Base-by-base conservation (phyloP, 2,113 vertebrate genomes). In the Neolamprologus falcicula region DNA sequence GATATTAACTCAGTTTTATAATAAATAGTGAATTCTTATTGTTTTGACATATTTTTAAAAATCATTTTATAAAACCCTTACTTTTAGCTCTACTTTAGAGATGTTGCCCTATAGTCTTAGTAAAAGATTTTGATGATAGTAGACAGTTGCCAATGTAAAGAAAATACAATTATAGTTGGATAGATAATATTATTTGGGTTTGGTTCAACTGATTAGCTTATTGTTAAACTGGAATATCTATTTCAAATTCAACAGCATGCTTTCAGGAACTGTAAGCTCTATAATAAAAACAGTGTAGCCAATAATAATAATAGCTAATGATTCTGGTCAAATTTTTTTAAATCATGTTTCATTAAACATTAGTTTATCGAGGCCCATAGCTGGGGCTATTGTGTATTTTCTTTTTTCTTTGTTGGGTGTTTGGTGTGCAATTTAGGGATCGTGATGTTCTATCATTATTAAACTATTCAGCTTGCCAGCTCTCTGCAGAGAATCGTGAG, bases 401-500 rank as follows among this genome's bases (percentile, higher is more conserved):
- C 71, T 35, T 33, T 45, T 37, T 11, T 31, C 14, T 16, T 73
- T 73, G 21, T 7, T 45, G 68, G 21, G 21, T 71, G 66, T 24
- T 71, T 71, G 37, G 37, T 73, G 68, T 45, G 8, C 21, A 73
- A 26, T 26, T 73, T 73, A 73, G 66, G 21, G 21, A 73, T 42
- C 4, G 8, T 45, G 37, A 73, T 73, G 68, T 73, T 73, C 40
- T 47, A 28, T 90, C 84, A 53, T 90, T 89, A 76, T 83, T 37
- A 80, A 82, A 82, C 92, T 92, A 86, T 87, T 89, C 82, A 86
- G 76, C 76, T 93, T 50, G 26, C 16, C 66, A 53, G 16, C 59
- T 83, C 68, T 54, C 26, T 83, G 53, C n/a, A 33, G 61, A 82
- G 54, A 55, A 85, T 57, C 71, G n/a, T 16, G n/a, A 78, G 80